Base-by-base conservation (phyloP, 2,888 invertebrate species). In the Cremastinae sp. region DNA sequence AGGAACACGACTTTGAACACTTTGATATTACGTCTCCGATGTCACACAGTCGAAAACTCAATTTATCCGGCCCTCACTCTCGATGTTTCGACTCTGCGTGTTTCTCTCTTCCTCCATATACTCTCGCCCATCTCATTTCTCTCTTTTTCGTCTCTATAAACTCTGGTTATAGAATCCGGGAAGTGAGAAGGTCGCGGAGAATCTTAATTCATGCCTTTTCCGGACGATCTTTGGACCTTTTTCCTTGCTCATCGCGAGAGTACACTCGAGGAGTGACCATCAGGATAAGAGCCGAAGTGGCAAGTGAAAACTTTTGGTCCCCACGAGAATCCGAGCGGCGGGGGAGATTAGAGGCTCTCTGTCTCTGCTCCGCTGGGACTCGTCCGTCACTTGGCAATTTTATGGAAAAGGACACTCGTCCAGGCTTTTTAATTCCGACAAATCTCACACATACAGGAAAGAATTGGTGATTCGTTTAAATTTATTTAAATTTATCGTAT, bases 221-320 rank as follows among this genome's bases (percentile, higher is more conserved):
- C n/a, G 41, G 9, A 36, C 8, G 47, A 18, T 16, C 56, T 4
- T 22, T 34, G 28, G 10, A 41, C 18, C 43, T 1, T 10, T 16
- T 56, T 36, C 56, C 45, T 53, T n/a, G n/a, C n/a, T n/a, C n/a
- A n/a, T 10, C 14, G 43, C 41, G 34, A 22, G 66, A n/a, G n/a
- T n/a, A n/a, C 38, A n/a, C 45, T 43, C 41, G 18, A 59, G 43
- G n/a, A 53, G 14, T 64, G 64, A 45, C 43, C 58, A 51, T n/a
- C n/a, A n/a, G n/a, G n/a, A n/a, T 34, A 58, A 69, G 58, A 58
- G 69, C 16, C 43, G 16, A 47, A 61, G 73, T 62, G 74, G 28
- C 74, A 43, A 53, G 69, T 64, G 74, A 56, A 74, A 59, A 69
- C 41, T 34, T n/a, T n/a, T 18, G 49, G 18, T n/a, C 22, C 53